Evolutionary conservation across 2,113 vertebrate genomes (phyloP).

Genomic region (Corydoras sp.): DNA sequence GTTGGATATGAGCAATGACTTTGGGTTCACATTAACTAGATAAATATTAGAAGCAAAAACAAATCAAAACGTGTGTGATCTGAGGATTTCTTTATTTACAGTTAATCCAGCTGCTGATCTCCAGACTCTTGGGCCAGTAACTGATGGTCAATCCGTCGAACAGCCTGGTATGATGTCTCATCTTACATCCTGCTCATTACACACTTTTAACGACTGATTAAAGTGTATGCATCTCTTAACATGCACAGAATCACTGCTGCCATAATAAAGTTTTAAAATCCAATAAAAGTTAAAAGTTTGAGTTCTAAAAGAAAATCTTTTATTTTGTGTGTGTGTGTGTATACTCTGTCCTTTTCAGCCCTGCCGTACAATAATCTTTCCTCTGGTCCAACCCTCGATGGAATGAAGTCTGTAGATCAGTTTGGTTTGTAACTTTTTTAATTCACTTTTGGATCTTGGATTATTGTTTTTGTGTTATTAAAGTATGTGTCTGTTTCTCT

Average conservation of each 20-base stretch:
- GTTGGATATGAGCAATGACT: too few relatives aligned
- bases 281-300: neutral
- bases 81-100: slow-evolving; percentile 11
- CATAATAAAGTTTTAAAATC: too few relatives aligned
- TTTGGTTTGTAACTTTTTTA: slow-evolving; percentile 30
- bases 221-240: too few relatives aligned
- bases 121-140: slow-evolving; percentile 40
- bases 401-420: slow-evolving; percentile 35
- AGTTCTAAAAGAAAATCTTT: neutral
- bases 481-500: slow-evolving; percentile 20
- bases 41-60: too few relatives aligned
- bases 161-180: slow-evolving; percentile 23
- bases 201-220: too few relatives aligned
- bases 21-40: too few relatives aligned
- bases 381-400: slow-evolving; percentile 45
- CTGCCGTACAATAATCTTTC: slow-evolving; percentile 46
- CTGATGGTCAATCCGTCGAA: slow-evolving; percentile 42
- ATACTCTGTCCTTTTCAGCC: neutral
- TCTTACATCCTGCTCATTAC: too few relatives aligned
- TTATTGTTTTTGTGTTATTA: slow-evolving; percentile 2
- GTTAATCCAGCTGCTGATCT: slow-evolving; percentile 37
- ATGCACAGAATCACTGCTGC: too few relatives aligned
- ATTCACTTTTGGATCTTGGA: neutral
- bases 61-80: too few relatives aligned
- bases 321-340: neutral